These are phyloP conservation scores for Capreolus pygargus DNA, from an alignment of 2,113 vertebrate species.

Conservation along the genomic window DNA sequence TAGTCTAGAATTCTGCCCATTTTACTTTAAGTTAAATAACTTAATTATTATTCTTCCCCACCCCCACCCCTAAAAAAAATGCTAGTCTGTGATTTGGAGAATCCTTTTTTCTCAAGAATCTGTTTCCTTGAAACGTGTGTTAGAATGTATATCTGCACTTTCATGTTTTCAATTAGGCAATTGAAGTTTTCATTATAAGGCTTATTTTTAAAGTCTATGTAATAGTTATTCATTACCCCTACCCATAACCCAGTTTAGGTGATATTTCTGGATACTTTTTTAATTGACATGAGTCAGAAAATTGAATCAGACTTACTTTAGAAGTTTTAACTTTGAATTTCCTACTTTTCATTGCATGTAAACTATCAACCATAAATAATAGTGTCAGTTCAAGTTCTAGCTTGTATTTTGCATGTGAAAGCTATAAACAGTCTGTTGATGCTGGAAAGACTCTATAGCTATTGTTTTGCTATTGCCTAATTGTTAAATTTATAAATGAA, in stretches of 20 bases:
- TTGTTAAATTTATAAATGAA: slow-evolving; percentile 56
- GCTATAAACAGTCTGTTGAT: slow-evolving; percentile 61
- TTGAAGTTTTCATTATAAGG: background rate
- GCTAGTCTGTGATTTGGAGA: slow-evolving; percentile 8
- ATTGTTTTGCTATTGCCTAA: slow-evolving; percentile 51
- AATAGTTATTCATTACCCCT: background rate
- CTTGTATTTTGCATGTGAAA: slow-evolving; percentile 79
- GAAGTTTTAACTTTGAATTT: slow-evolving; percentile 76
- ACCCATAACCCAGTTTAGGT: background rate
- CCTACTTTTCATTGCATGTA: slow-evolving; percentile 69
- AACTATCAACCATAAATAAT: slow-evolving; percentile 73
- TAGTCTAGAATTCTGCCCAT: background rate
- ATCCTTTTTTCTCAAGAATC: background rate
- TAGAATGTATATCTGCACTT: background rate
- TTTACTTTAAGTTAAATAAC: slow-evolving; percentile 19
- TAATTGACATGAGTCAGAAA: slow-evolving; percentile 31
- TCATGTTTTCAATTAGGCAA: background rate
- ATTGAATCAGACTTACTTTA: slow-evolving; percentile 42
- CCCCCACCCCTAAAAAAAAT: background rate
- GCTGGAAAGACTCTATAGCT: slow-evolving; percentile 45
- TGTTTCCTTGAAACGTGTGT: slow-evolving; percentile 23
- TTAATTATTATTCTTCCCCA: slow-evolving; percentile 15
- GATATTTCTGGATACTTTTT: slow-evolving; percentile 30
- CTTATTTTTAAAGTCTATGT: background rate
- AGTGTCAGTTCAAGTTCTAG: slow-evolving; percentile 68